Percentiles rank a stretch among this genome's conserved stretches.
Conservation (phyloP, 2,113 vertebrate genomes). For the Cochlearius cochlearius region DNA sequence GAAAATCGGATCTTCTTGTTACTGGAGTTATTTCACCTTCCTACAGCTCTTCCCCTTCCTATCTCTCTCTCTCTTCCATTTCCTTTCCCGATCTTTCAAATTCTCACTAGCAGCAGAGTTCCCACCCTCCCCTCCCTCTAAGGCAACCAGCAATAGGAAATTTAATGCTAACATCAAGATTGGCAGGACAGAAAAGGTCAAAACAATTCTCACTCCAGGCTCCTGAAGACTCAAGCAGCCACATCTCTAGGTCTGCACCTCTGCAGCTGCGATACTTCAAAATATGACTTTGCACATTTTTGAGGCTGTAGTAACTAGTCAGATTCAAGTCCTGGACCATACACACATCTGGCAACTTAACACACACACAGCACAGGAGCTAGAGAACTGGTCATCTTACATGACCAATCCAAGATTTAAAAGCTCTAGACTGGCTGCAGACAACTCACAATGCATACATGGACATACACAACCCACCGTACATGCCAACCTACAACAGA, state of each 20-base stretch:
- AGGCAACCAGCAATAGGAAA: not conserved
- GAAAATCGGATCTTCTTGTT: not conserved
- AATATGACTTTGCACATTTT: not conserved
- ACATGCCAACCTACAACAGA: accelerated
- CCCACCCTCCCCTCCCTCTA: not conserved
- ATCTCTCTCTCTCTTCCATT: not conserved
- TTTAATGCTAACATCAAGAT: not conserved
- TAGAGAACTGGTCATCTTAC: not conserved
- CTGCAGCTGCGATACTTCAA: not conserved
- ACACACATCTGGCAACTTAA: not conserved
- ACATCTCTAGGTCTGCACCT: not conserved
- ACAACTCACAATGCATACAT: accelerated
- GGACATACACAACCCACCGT: not conserved
- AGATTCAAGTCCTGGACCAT: not conserved
- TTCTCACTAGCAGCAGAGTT: not conserved
- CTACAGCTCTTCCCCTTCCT: not conserved
- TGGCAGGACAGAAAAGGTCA: not conserved
- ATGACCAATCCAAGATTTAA: not conserved
- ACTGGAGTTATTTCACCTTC: not conserved
- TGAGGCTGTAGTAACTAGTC: not conserved
- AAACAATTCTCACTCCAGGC: not conserved
- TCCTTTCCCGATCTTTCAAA: not conserved
- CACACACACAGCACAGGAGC: accelerated
- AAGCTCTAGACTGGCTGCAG: not conserved
- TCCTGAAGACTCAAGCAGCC: not conserved